Conservation (phyloP, 2,888 invertebrate genomes). For the Chymomyza caudatula region DNA sequence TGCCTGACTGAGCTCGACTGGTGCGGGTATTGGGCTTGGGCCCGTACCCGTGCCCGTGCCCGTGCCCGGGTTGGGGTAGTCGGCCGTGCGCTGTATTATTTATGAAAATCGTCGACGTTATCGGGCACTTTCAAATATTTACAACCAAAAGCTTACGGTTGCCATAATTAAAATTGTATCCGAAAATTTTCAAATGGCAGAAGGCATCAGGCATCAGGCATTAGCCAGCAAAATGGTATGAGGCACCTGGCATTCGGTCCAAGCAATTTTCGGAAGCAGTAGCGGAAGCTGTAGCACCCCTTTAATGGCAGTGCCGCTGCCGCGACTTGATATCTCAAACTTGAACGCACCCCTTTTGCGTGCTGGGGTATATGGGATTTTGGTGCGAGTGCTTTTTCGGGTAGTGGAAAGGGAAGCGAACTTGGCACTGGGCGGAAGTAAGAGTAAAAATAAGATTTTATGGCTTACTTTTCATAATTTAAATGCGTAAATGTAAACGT, state of each 20-base stretch:
- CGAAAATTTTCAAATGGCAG: slow-evolving; percentile 40
- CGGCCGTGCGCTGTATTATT: slow-evolving; percentile 62
- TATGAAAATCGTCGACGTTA: slow-evolving; percentile 76
- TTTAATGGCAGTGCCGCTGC: background rate
- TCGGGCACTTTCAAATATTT: slow-evolving; percentile 75
- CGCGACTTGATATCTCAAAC: background rate
- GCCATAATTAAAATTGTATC: slow-evolving; percentile 77
- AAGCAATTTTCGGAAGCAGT: background rate
- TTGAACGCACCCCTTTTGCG: slow-evolving; percentile 2
- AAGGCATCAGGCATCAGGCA: background rate
- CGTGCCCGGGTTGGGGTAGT: background rate
- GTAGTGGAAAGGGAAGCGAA: background rate
- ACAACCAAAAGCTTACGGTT: slow-evolving; percentile 77
- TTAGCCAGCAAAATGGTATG: background rate
- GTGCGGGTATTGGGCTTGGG: background rate
- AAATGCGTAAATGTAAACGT: slow-evolving; percentile 50
- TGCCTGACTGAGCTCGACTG: slow-evolving; percentile 15
- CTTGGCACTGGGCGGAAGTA: slow-evolving; percentile 43
- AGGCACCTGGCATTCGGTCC: background rate
- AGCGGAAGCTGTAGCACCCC: slow-evolving; percentile 8
- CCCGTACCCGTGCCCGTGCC: background rate
- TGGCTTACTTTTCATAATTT: slow-evolving; percentile 75
- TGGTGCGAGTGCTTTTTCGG: slow-evolving; percentile 9
- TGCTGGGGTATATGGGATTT: too few relatives aligned
- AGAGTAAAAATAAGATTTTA: slow-evolving; percentile 68